These are phyloP conservation scores for Apotomis capreana DNA, from an alignment of 2,888 invertebrate species.

Conservation along the genomic window DNA sequence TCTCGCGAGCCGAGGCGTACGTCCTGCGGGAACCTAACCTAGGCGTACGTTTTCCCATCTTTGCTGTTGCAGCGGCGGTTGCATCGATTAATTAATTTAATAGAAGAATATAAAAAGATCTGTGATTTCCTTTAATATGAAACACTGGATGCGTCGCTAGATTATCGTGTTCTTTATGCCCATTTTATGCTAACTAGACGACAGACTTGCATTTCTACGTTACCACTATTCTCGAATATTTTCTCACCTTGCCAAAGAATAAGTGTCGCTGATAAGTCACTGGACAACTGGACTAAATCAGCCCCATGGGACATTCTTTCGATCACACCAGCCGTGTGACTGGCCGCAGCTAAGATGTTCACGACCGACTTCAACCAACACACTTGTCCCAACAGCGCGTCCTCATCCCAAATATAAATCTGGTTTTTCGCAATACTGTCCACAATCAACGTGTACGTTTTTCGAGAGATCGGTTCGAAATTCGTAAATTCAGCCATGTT, in stretches of 20 bases:
- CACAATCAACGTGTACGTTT: slow-evolving; percentile 19
- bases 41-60: no score
- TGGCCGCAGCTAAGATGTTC: slow-evolving; percentile 8
- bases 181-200: no score
- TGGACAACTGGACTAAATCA: slow-evolving; percentile 27
- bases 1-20: no score
- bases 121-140: no score
- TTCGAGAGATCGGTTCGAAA: slow-evolving; percentile 21
- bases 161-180: no score
- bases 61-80: no score
- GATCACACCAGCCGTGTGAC: slow-evolving; percentile 19
- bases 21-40: no score
- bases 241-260: slow-evolving; percentile 30
- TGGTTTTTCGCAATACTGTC: slow-evolving; percentile 20
- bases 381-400: neutral
- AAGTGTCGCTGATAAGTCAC: slow-evolving; percentile 28
- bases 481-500: slow-evolving; percentile 25
- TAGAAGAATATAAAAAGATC: no score
- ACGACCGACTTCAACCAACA: slow-evolving; percentile 17
- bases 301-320: slow-evolving; percentile 14
- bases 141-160: no score
- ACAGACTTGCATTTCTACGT: no score
- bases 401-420: slow-evolving; percentile 31
- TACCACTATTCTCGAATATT: no score
- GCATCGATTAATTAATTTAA: no score